A percentile compares a stretch with the other conserved stretches of the same genome.
phyloP scores from a whole-genome alignment of 2,113 vertebrate species.

The Callocephalon fimbriatum region DNA sequence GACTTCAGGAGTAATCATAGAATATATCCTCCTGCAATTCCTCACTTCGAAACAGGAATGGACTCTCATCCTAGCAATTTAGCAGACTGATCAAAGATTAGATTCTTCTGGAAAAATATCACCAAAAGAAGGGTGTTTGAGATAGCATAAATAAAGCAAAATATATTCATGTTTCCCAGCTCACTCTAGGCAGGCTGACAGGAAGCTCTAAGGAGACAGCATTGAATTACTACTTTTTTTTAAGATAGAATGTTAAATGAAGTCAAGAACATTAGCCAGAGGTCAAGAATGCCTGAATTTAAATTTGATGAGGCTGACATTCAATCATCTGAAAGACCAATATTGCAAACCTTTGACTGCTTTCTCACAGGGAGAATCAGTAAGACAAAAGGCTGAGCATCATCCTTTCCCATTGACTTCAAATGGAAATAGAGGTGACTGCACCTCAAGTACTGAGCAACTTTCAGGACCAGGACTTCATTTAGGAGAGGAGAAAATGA shows the following conservation, averaged over 20 bases:
- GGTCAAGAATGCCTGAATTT: not conserved
- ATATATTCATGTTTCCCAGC: not conserved
- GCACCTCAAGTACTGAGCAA: not conserved
- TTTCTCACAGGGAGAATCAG: not conserved
- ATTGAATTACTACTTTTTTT: not conserved
- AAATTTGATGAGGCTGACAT: not conserved
- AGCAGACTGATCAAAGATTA: not conserved
- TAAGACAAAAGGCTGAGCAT: not conserved
- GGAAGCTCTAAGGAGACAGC: not conserved
- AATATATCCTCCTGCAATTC: not conserved
- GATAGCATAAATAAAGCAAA: not conserved
- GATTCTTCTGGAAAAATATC: not conserved
- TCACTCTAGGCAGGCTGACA: not conserved
- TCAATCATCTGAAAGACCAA: constrained; percentile 26
- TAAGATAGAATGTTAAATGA: not conserved
- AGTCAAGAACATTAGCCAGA: not conserved
- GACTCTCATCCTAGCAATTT: not conserved
- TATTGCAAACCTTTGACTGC: not conserved
- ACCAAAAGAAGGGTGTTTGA: not conserved
- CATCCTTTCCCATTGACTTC: not conserved
- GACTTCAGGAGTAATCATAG: not conserved
- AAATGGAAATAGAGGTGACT: not conserved
- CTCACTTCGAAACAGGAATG: not conserved
- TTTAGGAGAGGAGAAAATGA: not conserved
- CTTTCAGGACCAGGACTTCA: not conserved